A percentile compares a stretch with the other conserved stretches of the same genome.
phyloP scores from a whole-genome alignment of 2,113 vertebrate species.

The Heterocephalus glaber region DNA sequence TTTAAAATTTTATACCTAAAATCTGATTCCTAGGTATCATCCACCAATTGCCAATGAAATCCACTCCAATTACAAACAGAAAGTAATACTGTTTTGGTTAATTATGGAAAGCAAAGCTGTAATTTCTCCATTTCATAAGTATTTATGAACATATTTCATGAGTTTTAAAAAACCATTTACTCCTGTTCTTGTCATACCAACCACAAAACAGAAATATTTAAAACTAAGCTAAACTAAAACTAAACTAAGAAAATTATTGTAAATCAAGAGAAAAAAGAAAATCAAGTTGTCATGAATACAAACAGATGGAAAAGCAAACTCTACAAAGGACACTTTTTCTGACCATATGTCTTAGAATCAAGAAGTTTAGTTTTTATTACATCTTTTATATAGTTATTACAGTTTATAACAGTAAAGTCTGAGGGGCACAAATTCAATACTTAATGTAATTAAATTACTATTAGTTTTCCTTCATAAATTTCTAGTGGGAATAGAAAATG shows the following conservation, averaged over 20 bases:
- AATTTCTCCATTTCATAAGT: neutral
- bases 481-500: neutral
- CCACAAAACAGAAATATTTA: neutral
- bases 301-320: neutral
- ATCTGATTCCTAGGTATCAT: neutral
- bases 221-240: neutral
- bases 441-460: neutral
- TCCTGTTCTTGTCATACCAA: neutral
- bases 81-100: neutral
- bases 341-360: neutral
- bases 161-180: neutral
- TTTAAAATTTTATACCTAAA: neutral
- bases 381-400: neutral
- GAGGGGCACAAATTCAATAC: neutral
- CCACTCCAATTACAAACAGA: neutral
- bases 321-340: neutral
- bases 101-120: neutral
- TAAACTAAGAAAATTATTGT: neutral
- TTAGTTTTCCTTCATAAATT: neutral
- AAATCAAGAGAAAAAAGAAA: neutral
- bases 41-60: neutral
- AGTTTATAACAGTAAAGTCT: neutral
- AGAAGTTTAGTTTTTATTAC: neutral
- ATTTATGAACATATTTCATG: neutral
- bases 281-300: neutral